Conservation (phyloP, 1,140 invertebrate species). For the Popillia japonica region DNA sequence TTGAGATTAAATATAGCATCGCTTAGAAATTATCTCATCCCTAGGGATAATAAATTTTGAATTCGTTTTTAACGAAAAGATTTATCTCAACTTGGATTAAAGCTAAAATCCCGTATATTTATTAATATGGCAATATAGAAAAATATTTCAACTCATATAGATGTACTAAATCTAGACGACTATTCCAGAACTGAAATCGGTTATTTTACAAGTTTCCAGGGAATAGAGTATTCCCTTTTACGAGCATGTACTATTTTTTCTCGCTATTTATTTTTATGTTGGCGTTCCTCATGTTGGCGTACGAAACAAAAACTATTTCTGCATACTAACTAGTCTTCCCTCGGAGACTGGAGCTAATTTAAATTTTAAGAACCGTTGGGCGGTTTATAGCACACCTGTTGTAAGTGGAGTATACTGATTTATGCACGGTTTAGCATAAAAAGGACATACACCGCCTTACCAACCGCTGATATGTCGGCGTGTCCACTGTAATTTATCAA, state of each 20-base stretch:
- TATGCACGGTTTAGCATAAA: constrained; percentile 15
- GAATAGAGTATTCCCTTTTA: too few relatives aligned
- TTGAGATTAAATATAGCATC: constrained; percentile 11
- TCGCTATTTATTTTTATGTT: too few relatives aligned
- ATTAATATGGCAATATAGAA: too few relatives aligned
- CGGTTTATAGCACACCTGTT: constrained; percentile 17
- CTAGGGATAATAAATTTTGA: neutral
- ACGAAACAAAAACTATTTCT: neutral
- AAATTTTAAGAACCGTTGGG: constrained; percentile 11
- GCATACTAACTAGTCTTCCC: constrained; percentile 3
- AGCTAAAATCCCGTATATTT: too few relatives aligned
- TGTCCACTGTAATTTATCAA: constrained; percentile 1
- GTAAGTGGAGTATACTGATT: neutral
- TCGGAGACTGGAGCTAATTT: neutral
- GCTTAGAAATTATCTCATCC: neutral
- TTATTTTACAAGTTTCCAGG: too few relatives aligned
- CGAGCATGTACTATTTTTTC: too few relatives aligned
- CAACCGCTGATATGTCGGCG: constrained; percentile 1
- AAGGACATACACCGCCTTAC: constrained; percentile 14
- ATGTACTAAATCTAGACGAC: too few relatives aligned
- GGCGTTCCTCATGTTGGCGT: too few relatives aligned
- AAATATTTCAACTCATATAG: too few relatives aligned
- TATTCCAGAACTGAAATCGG: too few relatives aligned
- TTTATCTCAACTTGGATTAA: neutral
- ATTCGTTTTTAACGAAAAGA: neutral